A percentile compares a stretch with the other conserved stretches of the same genome.
Evolutionary conservation across 2,888 invertebrate species (phyloP).

Genomic region (Emmelina monodactyla): DNA sequence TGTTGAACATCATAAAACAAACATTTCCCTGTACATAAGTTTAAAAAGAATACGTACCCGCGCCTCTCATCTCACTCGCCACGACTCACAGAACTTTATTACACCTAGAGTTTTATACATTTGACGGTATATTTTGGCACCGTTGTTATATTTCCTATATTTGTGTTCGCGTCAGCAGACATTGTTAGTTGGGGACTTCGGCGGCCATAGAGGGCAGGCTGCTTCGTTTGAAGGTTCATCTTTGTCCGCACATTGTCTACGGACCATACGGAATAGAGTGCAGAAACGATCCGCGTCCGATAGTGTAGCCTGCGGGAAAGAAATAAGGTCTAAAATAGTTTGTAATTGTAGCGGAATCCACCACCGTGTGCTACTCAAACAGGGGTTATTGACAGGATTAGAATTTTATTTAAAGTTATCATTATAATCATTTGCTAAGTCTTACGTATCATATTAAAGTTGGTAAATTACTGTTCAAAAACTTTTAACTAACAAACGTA

Average conservation of each 20-base stretch:
- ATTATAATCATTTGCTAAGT: too few species aligned
- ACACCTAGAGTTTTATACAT: not conserved
- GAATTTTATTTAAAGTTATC: too few species aligned
- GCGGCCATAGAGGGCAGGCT: conserved; percentile 31
- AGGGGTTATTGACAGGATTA: too few species aligned
- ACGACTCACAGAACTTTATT: not conserved
- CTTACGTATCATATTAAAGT: too few species aligned
- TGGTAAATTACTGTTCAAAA: too few species aligned
- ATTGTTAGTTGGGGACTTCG: conserved; percentile 21
- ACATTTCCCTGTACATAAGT: too few species aligned
- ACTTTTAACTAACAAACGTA: too few species aligned
- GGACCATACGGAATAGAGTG: conserved; percentile 22
- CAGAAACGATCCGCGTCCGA: conserved; percentile 38
- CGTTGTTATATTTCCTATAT: not conserved
- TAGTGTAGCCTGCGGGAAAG: conserved; percentile 34
- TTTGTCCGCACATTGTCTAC: conserved; percentile 32
- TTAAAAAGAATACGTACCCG: not conserved
- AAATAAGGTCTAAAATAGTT: not conserved
- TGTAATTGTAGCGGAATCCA: not conserved
- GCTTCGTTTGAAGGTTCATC: conserved; percentile 26
- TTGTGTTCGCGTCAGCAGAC: conserved; percentile 21
- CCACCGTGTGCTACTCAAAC: too few species aligned
- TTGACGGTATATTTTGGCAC: not conserved
- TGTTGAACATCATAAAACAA: too few species aligned
- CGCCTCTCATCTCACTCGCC: not conserved